Percentiles rank a stretch among this genome's conserved stretches.
Evolutionary conservation across 2,113 vertebrate species (phyloP).

Genomic region (Meleagris gallopavo): DNA sequence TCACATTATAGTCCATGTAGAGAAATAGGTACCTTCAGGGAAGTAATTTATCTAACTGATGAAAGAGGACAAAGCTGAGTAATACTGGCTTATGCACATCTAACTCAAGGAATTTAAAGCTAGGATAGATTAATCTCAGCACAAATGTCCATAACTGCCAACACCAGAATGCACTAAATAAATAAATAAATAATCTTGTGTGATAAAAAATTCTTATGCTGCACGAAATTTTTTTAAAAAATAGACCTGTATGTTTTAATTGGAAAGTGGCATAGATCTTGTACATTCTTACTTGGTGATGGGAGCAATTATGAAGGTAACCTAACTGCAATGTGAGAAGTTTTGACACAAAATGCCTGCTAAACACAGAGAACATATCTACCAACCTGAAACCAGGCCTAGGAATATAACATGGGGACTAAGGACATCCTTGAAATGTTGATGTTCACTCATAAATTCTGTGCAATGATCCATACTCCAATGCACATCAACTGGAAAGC

Average conservation of each 20-base stretch:
- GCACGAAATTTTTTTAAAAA: background rate
- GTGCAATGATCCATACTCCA: background rate
- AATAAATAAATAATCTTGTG: background rate
- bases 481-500: background rate
- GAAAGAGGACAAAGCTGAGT: background rate
- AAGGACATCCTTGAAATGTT: background rate
- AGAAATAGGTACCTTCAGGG: background rate
- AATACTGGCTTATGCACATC: background rate
- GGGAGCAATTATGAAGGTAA: background rate
- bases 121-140: background rate
- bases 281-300: background rate
- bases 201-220: background rate
- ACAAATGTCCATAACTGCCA: background rate
- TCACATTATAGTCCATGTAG: background rate
- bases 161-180: background rate
- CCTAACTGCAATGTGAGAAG: background rate
- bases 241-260: background rate
- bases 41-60: background rate
- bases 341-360: background rate
- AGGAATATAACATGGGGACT: background rate
- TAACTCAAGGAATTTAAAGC: background rate
- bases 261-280: background rate
- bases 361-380: background rate
- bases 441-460: background rate
- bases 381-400: background rate